phyloP scores from a whole-genome alignment of 2,797 vertebrate genomes.

The Anas georgica region DNA sequence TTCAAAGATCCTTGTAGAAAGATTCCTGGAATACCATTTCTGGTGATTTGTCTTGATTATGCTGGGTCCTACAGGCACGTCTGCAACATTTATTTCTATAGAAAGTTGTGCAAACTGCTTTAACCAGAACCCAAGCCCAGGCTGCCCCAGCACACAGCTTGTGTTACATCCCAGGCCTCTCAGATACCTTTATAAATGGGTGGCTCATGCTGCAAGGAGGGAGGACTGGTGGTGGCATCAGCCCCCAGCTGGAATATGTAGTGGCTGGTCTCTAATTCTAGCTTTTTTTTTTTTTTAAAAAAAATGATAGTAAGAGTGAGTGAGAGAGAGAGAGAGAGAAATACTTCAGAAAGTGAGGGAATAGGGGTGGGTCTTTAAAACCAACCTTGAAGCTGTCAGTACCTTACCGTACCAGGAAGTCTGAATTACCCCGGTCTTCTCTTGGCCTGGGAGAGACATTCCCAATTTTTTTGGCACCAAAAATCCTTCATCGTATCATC shows the following conservation, averaged over 20 bases:
- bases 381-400: background rate
- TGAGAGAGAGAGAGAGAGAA: too few species aligned
- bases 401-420: background rate
- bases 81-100: background rate
- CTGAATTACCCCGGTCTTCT: background rate
- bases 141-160: too few species aligned
- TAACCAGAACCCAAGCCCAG: background rate
- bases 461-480: background rate
- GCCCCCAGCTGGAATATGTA: background rate
- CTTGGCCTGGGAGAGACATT: background rate
- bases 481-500: background rate
- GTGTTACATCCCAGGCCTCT: background rate
- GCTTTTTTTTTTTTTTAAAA: too few species aligned
- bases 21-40: background rate
- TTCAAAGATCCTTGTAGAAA: background rate
- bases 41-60: background rate
- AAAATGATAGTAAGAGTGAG: too few species aligned
- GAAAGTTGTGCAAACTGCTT: too few species aligned
- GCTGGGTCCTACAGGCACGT: too few species aligned
- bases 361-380: background rate
- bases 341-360: background rate
- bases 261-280: background rate
- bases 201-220: background rate
- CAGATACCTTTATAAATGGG: background rate
- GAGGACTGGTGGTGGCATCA: background rate